Percentiles rank a stretch among this genome's conserved stretches.
phyloP scores from a whole-genome alignment of 2,797 vertebrate genomes.

The Crocidura indochinensis region DNA sequence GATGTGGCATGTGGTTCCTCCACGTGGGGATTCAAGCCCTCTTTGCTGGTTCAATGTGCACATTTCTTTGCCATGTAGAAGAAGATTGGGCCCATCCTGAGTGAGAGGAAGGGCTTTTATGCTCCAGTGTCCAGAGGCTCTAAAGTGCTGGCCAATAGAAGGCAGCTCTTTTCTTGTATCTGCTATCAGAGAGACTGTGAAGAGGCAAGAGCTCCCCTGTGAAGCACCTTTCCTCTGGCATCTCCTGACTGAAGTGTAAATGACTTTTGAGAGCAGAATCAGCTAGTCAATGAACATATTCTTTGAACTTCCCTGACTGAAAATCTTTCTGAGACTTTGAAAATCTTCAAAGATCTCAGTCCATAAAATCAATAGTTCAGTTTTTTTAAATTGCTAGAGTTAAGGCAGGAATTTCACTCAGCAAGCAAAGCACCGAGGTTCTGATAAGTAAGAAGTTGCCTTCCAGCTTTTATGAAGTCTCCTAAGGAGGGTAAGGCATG shows the following conservation, averaged over 20 bases:
- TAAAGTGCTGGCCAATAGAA: neutral
- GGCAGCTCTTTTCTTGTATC: neutral
- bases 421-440: neutral
- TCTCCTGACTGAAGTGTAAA: slow-evolving; percentile 79
- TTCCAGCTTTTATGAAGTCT: neutral
- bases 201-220: slow-evolving; percentile 50
- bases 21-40: neutral
- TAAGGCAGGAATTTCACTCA: slow-evolving; percentile 20
- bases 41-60: too few species aligned
- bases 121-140: neutral
- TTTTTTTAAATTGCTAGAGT: slow-evolving; percentile 62
- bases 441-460: neutral
- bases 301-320: slow-evolving; percentile 79
- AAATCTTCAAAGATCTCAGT: slow-evolving; percentile 83
- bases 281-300: slow-evolving; percentile 56
- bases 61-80: neutral
- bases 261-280: slow-evolving; percentile 70
- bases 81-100: neutral
- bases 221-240: slow-evolving; percentile 20
- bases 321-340: slow-evolving; percentile 79
- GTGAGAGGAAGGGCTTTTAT: neutral
- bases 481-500: neutral
- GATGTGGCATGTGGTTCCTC: too few species aligned
- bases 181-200: slow-evolving; percentile 25
- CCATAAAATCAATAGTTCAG: slow-evolving; percentile 72